Evolutionary conservation across 2,797 vertebrate genomes (phyloP).

Genomic region (Cuculus canorus): DNA sequence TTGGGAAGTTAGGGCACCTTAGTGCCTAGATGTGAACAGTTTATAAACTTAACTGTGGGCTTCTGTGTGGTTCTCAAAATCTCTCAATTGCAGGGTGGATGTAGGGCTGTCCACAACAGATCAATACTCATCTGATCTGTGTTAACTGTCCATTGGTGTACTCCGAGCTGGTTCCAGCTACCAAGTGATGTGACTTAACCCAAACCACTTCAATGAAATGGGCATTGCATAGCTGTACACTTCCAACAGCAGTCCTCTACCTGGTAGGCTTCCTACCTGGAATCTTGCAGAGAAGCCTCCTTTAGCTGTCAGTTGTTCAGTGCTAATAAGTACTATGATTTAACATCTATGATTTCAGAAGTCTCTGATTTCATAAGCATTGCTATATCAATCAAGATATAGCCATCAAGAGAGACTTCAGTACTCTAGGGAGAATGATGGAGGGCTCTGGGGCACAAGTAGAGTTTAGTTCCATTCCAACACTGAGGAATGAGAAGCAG

Average conservation of each 20-base stretch:
- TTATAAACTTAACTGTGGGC: background rate
- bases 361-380: background rate
- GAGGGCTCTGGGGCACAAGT: too few relatives aligned
- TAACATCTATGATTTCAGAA: background rate
- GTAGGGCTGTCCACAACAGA: background rate
- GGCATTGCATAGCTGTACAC: background rate
- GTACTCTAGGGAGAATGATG: too few relatives aligned
- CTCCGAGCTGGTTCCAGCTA: background rate
- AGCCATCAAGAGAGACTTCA: too few relatives aligned
- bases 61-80: background rate
- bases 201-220: background rate
- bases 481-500: too few relatives aligned
- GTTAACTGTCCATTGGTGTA: background rate
- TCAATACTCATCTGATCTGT: background rate
- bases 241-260: background rate
- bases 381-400: too few relatives aligned
- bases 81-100: background rate
- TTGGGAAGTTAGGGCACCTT: background rate
- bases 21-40: background rate
- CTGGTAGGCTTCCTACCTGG: background rate
- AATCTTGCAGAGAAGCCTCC: background rate
- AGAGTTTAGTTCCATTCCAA: too few relatives aligned
- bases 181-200: background rate
- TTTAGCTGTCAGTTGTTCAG: background rate
- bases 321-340: background rate